Conservation (phyloP, 2,888 invertebrate species). For the Hypercompe scribonia region DNA sequence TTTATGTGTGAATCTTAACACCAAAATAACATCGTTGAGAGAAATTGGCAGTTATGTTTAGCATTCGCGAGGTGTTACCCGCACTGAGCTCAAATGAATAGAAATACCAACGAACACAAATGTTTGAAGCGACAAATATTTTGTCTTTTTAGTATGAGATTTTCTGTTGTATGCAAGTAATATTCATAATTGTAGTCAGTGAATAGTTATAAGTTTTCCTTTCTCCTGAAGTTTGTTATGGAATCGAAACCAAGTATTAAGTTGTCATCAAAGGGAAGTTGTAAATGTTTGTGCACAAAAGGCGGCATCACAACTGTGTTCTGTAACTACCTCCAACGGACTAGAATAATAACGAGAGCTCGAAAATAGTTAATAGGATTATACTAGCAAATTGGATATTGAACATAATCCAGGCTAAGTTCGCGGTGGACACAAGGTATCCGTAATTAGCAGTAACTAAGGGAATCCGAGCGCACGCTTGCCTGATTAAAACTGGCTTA, state of each 20-base stretch:
- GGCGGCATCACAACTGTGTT: slow-evolving; percentile 26
- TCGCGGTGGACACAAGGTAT: slow-evolving; percentile 78
- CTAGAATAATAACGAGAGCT: slow-evolving; percentile 68
- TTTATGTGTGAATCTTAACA: slow-evolving; percentile 46
- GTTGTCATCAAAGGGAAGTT: slow-evolving; percentile 44
- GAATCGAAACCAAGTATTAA: slow-evolving; percentile 39
- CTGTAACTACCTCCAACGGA: slow-evolving; percentile 36
- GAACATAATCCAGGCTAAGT: slow-evolving; percentile 77
- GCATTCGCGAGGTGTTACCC: slow-evolving; percentile 12
- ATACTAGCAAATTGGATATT: slow-evolving; percentile 80
- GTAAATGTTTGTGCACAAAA: slow-evolving; percentile 35
- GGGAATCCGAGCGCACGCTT: slow-evolving; percentile 64
- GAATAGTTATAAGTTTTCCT: slow-evolving; percentile 33
- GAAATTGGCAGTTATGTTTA: slow-evolving; percentile 25
- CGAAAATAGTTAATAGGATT: slow-evolving; percentile 80
- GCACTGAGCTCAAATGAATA: slow-evolving; percentile 30
- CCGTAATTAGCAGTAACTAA: slow-evolving; percentile 83
- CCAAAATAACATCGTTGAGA: slow-evolving; percentile 29
- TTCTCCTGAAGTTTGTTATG: slow-evolving; percentile 46
- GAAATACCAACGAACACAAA: slow-evolving; percentile 32
- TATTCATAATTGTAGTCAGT: not conserved
- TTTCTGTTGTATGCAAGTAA: not conserved
- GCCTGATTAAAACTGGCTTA: slow-evolving; percentile 77
- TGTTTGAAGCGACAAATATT: not conserved
- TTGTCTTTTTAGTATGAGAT: not conserved